Base-by-base conservation (phyloP, 2,888 invertebrate species). In the Drosophila antonietae region DNA sequence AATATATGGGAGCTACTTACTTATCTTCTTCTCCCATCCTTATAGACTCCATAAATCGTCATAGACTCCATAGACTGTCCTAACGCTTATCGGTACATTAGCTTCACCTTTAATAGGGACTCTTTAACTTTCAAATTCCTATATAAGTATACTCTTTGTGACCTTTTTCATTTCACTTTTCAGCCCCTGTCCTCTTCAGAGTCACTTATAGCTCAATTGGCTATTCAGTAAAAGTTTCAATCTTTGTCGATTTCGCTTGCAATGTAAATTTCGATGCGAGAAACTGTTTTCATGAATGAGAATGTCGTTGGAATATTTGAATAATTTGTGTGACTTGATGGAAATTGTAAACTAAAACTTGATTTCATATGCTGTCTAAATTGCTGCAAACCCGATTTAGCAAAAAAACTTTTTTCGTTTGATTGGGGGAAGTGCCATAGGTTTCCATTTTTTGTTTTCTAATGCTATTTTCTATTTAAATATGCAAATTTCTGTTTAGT, bases 401-500 rank as follows among this genome's bases (percentile, higher is more conserved):
- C 31, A 5, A 12, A 15, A 28, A 55, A 55, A 51, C 3, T 39
- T 55, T 39, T 55, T 28, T n/a, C 31, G n/a, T 31, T 37, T 28
- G 41, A 39, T 57, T 44, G 15, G 6, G 23, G 43, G 18, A 14
- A 43, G 43, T 44, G 33, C 33, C 44, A 44, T 44, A 57, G 44
- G 18, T 57, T 59, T 41, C n/a, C 15, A 18, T 7, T 18, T 43
- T 7, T 3, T 43, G 18, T 18, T 10, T 43, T 46, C 15, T 46
- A 12, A 28, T 31, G 39, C 23, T 47, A 56, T 68, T 56, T 68
- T 55, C 41, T 68, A 56, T 56, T 67, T 68, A 58, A 68, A 68
- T 68, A 67, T 67, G 68, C 46, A 67, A 67, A 67, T 67, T 67
- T 67, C 5, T 18, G 14, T 47, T 63, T 31, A 63, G 51, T 72